phyloP scores from a whole-genome alignment of 2,113 vertebrate species.

The Campylomormyrus numenius region DNA sequence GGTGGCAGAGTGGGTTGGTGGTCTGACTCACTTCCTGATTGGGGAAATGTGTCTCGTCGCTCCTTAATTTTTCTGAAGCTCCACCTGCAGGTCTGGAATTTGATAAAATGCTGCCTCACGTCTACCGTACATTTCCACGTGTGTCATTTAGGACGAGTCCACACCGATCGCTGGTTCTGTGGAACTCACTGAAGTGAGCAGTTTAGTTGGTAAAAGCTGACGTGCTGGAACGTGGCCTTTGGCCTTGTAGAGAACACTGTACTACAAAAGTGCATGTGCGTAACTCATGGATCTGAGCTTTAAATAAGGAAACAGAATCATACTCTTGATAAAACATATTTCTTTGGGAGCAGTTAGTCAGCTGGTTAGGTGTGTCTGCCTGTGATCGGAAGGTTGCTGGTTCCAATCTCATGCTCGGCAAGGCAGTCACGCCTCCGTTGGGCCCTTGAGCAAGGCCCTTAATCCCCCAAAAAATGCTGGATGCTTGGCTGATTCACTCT shows the following conservation, averaged over 20 bases:
- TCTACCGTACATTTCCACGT: not conserved
- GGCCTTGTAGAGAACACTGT: not conserved
- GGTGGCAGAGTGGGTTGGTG: not conserved
- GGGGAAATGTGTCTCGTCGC: not conserved
- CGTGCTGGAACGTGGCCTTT: not conserved
- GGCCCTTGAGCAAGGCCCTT: not conserved
- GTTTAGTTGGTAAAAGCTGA: not conserved
- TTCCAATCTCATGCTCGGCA: not conserved
- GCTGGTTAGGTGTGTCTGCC: not conserved
- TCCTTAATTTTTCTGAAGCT: not conserved
- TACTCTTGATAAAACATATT: not conserved
- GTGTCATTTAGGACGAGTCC: not conserved
- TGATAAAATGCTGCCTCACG: not conserved
- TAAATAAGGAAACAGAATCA: not conserved
- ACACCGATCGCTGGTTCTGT: not conserved
- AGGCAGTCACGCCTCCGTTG: not conserved
- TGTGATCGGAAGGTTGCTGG: not conserved
- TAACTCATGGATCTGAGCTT: not conserved
- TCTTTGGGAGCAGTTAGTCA: not conserved
- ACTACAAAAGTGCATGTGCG: not conserved
- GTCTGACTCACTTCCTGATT: conserved; percentile 8
- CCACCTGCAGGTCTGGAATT: not conserved
- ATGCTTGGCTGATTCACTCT: not conserved
- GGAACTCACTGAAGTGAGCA: not conserved
- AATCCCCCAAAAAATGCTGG: not conserved